Percentiles rank a stretch among this genome's conserved stretches.
These are phyloP conservation scores for Drosophila helvetica DNA, from an alignment of 2,888 invertebrate species.

Conservation along the genomic window DNA sequence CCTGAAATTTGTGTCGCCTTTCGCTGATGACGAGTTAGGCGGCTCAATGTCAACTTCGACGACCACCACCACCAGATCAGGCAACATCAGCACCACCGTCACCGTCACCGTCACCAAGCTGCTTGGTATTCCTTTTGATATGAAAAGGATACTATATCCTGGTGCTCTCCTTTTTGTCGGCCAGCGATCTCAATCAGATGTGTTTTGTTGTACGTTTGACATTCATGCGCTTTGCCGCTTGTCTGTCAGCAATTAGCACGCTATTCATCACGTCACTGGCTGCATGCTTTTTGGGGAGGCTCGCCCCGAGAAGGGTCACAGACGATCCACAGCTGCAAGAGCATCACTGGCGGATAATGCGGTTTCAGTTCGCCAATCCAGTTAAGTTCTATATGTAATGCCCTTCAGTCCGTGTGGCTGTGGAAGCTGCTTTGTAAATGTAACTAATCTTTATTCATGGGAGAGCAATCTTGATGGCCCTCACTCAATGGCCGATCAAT, in stretches of 20 bases:
- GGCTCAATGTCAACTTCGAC: conserved; percentile 68
- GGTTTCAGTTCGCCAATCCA: conserved; percentile 23
- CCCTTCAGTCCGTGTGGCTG: no score
- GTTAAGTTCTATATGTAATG: not conserved
- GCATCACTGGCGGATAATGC: conserved; percentile 13
- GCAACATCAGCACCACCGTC: conserved; percentile 6
- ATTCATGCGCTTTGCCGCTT: conserved; percentile 72
- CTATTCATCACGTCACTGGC: conserved; percentile 80
- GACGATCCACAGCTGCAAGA: conserved; percentile 24
- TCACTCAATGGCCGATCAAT: not conserved
- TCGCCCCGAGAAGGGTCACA: conserved; percentile 27
- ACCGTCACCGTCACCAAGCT: no score
- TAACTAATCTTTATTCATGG: conserved; percentile 16
- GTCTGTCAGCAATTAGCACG: conserved; percentile 83
- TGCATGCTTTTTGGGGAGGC: conserved; percentile 49
- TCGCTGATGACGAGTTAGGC: conserved; percentile 70
- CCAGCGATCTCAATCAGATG: conserved; percentile 72
- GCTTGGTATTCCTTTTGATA: conserved; percentile 47
- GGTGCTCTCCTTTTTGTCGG: conserved; percentile 11
- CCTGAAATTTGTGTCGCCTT: conserved; percentile 47
- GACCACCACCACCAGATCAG: conserved; percentile 34
- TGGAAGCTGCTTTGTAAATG: not conserved
- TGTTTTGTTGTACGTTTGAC: conserved; percentile 72
- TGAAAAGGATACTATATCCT: conserved; percentile 24
- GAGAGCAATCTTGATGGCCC: not conserved